These are phyloP conservation scores for Mormyrus proboscirostris DNA, from an alignment of 2,797 vertebrate species.

Conservation along the genomic window DNA sequence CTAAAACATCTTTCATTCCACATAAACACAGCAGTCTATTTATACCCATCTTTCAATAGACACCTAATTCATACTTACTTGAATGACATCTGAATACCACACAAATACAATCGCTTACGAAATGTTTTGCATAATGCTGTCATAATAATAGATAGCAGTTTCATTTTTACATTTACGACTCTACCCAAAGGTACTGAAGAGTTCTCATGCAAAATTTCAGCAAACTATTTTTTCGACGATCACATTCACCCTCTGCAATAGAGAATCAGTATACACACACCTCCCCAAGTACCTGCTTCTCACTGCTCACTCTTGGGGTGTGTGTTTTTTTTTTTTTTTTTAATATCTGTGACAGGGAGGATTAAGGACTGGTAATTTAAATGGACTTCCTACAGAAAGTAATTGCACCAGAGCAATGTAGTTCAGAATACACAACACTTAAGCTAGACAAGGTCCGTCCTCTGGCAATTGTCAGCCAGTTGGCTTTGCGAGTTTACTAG, in stretches of 20 bases:
- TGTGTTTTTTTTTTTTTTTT: neutral
- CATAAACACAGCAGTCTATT: neutral
- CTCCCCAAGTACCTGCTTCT: neutral
- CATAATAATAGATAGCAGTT: neutral
- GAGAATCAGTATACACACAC: neutral
- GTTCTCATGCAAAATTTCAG: neutral
- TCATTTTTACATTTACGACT: neutral
- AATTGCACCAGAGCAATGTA: neutral
- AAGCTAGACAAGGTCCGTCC: neutral
- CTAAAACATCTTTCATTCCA: neutral
- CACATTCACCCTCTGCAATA: neutral
- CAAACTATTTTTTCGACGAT: neutral
- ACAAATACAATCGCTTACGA: neutral
- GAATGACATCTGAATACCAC: neutral
- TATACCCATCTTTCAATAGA: neutral
- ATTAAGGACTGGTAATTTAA: neutral
- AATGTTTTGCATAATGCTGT: neutral
- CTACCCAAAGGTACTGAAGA: neutral
- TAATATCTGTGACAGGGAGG: neutral
- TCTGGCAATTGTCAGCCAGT: neutral
- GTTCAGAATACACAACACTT: neutral
- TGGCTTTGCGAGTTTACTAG: neutral
- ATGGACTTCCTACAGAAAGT: neutral
- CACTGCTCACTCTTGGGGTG: neutral
- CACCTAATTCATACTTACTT: neutral